Base-by-base conservation (phyloP, 1,140 invertebrate species). In the Rhopalosiphum maidis region DNA sequence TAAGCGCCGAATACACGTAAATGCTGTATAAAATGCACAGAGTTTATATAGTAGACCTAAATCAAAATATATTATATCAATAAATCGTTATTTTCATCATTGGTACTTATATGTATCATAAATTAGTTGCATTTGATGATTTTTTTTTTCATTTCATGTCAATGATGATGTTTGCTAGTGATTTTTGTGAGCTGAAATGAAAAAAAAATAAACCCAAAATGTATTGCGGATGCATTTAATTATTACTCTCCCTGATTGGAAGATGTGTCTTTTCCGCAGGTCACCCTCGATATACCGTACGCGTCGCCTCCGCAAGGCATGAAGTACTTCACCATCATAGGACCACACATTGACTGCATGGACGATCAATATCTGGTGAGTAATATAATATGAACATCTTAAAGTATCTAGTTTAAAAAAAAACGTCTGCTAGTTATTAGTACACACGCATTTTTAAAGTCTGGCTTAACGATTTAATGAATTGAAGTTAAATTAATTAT, bases 331-430 rank as follows among this genome's bases (percentile, higher is more conserved):
- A 98, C 97, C 2, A 96, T 98, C 60, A 97, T 98, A 94, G 97
- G 97, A 35, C 97, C 97, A 25, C 97, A 98, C 94, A 98, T 98
- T 94, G 97, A 98, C 95, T 98, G 97, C 95, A 98, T 98, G 97
- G 97, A 98, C 94, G 97, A 98, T 94, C 97, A 98, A 95, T 98
- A 97, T 95, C 95, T 98, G 96, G 97, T 98, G 95, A 96, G 95
- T 95, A 30, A 86, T 46, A 46, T 83, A 9, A 77, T 77, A n/a
- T 5, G 18, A 77, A 18, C n/a, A n/a, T n/a, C 18, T n/a, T n/a
- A 68, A 68, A 18, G 60, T 21, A 77, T 15, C n/a, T 68, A 11
- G 11, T 54, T 54, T 54, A 77, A 77, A n/a, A 77, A n/a, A 77
- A n/a, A 5, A n/a, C 54, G 4, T 51, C 48, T 51, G 15, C 1